These are phyloP conservation scores for Myotis lucifugus DNA, from an alignment of 2,113 vertebrate genomes.

Conservation along the genomic window DNA sequence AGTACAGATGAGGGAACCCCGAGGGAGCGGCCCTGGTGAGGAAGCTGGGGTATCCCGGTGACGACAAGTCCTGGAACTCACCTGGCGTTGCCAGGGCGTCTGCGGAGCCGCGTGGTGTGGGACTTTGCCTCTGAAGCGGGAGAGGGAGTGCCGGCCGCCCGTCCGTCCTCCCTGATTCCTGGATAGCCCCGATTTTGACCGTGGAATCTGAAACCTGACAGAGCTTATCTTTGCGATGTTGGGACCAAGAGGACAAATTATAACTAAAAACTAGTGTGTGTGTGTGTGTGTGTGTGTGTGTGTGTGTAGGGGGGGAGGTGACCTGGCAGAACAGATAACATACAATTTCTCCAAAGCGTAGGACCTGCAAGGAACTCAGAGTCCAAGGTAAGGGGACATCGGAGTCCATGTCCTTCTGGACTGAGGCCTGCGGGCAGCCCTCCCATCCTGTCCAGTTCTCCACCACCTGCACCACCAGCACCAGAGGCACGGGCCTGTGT, in stretches of 20 bases:
- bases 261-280: neutral
- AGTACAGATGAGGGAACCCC: constrained; percentile 60
- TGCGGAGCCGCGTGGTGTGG: neutral
- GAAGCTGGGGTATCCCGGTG: constrained; percentile 60
- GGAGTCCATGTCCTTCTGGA: neutral
- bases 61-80: neutral
- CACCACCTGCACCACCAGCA: neutral
- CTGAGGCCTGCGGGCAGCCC: neutral
- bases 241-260: neutral
- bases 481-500: neutral
- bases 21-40: constrained; percentile 8
- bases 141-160: neutral
- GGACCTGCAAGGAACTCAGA: neutral
- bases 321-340: neutral
- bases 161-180: neutral
- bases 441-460: neutral
- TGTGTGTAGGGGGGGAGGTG: neutral
- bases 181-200: neutral
- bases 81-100: neutral
- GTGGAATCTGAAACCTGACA: neutral
- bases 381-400: neutral
- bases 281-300: neutral
- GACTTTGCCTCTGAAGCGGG: neutral
- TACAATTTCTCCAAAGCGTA: neutral
- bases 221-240: neutral